A percentile compares a stretch with the other conserved stretches of the same genome.
Evolutionary conservation across 2,113 vertebrate species (phyloP).

Genomic region (Pteropus alecto): DNA sequence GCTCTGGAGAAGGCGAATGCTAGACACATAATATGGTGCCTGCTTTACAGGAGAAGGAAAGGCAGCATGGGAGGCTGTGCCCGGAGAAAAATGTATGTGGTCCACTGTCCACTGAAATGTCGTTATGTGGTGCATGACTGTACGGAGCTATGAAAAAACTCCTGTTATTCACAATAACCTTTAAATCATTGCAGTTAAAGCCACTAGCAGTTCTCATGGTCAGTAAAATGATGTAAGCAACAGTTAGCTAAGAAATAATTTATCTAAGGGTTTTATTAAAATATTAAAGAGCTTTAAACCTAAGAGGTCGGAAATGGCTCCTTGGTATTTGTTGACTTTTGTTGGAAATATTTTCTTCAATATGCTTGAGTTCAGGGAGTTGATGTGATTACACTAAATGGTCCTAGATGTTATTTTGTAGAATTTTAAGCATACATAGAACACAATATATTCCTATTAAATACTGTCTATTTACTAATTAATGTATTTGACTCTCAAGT

Average conservation of each 20-base stretch:
- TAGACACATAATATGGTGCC: background rate
- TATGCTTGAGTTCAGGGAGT: background rate
- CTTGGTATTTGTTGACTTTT: background rate
- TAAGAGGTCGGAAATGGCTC: background rate
- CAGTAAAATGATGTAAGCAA: background rate
- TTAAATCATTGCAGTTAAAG: background rate
- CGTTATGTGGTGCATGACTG: background rate
- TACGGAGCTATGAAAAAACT: background rate
- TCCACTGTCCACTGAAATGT: background rate
- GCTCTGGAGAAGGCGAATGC: background rate
- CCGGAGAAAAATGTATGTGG: too few relatives aligned
- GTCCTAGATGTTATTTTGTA: background rate
- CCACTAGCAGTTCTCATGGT: background rate
- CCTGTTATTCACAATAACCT: background rate
- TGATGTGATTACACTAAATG: background rate
- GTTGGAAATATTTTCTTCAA: background rate
- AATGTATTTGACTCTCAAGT: background rate
- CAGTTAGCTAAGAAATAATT: background rate
- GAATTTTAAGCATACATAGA: background rate
- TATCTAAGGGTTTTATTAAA: background rate
- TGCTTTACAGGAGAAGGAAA: background rate
- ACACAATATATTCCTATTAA: background rate
- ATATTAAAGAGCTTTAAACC: slow-evolving; percentile 29
- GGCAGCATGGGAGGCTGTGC: background rate
- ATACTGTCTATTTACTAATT: background rate